These are phyloP conservation scores for Torymus auratus DNA, from an alignment of 2,888 invertebrate genomes.

Conservation along the genomic window DNA sequence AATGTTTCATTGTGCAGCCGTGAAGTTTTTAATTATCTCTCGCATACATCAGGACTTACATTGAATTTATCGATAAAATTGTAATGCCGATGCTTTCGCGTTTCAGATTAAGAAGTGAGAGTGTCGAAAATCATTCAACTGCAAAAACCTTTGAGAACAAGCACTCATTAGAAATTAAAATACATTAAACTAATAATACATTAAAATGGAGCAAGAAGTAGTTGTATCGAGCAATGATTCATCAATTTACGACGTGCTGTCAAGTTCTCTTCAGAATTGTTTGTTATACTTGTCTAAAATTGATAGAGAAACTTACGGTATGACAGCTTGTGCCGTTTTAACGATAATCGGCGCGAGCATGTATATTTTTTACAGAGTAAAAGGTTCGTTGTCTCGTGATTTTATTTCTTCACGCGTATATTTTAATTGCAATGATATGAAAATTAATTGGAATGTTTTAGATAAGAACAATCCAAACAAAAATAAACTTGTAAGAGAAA, in stretches of 20 bases:
- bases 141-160: no score
- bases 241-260: slow-evolving; percentile 13
- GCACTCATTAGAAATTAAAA: no score
- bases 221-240: not conserved
- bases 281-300: not conserved
- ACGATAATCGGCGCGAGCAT: slow-evolving; percentile 20
- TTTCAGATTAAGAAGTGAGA: slow-evolving; percentile 28
- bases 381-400: slow-evolving; percentile 24
- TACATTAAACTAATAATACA: no score
- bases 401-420: not conserved
- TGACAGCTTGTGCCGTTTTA: slow-evolving; percentile 19
- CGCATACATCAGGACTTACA: not conserved
- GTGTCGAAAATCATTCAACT: not conserved
- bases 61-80: slow-evolving; percentile 19
- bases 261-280: slow-evolving; percentile 3
- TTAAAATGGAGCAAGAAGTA: slow-evolving; percentile 25
- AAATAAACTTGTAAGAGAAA: slow-evolving; percentile 1
- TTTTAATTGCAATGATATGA: no score
- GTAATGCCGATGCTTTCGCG: not conserved
- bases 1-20: not conserved
- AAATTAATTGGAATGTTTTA: slow-evolving; percentile 12
- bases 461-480: slow-evolving; percentile 1
- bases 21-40: no score
- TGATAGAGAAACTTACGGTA: not conserved
- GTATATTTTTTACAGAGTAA: slow-evolving; percentile 16